Evolutionary conservation across 2,113 vertebrate species (phyloP), one percentile per base, ranked within the genome.

Genomic region (Tyto alba): DNA sequence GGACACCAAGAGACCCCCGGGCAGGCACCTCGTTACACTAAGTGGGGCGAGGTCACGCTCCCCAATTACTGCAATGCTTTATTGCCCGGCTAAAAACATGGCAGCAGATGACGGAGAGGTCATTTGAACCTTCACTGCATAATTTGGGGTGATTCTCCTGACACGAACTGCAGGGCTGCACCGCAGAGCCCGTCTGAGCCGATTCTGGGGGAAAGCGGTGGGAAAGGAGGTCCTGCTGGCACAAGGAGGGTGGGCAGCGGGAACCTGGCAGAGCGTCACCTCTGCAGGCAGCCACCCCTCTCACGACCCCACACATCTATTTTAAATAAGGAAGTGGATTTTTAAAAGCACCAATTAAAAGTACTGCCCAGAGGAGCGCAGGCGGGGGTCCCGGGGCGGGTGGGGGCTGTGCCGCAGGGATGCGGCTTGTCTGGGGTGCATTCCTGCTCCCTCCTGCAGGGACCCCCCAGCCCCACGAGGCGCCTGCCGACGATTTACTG

Each of bases 1-100:
- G 29, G 77, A 62, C 47, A 40, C 6, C 43, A n/a, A 22, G 52
- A 21, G 25, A 30, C 10, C 7, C 47, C 15, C 5, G 4, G 27
- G 34, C 5, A 36, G 9, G 0, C 14, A 18, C 81, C 62, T 88
- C 92, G 71, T 93, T 90, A 87, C 79, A n/a, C 60, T 73, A 72
- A 85, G 66, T 80, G 80, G 94, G 82, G 84, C 62, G 45, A 95
- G 95, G 96, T 93, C 95, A 88, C 11, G 57, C 78, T 85, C 36
- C 90, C 92, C 79, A 95, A 97, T 96, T 95, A 96, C 62, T 52
- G 73, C 94, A 48, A 48, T 50, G 73, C 84, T 85, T 92, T 50
- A 43, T 60, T 53, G 56, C 73, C 48, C 23, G 68, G 38, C 55
- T 48, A 10, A 36, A 71, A 52, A 10, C 47, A 38, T 29, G 63